These are phyloP conservation scores for Hyaena hyaena DNA, from an alignment of 2,113 vertebrate species.

Conservation along the genomic window DNA sequence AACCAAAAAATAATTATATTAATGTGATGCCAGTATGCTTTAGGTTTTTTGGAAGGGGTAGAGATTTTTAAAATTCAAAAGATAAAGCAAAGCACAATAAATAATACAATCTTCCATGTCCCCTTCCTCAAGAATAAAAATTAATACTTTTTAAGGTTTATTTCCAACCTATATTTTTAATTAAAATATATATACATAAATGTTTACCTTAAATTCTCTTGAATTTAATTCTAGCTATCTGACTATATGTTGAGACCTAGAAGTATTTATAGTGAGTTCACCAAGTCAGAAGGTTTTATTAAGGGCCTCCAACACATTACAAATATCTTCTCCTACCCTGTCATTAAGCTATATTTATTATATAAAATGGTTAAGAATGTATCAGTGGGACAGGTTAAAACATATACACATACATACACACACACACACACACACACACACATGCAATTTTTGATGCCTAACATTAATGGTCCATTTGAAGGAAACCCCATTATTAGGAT, in stretches of 20 bases:
- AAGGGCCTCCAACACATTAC: neutral
- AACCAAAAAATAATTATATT: slow-evolving; percentile 26
- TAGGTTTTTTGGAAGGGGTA: neutral
- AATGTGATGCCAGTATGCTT: neutral
- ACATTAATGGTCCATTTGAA: slow-evolving; percentile 80
- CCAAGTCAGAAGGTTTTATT: neutral
- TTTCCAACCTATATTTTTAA: neutral
- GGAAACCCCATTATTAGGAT: slow-evolving; percentile 65
- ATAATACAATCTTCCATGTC: neutral
- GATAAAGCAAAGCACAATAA: neutral
- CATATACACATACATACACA: neutral
- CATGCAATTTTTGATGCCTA: slow-evolving; percentile 87
- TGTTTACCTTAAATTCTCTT: neutral
- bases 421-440: slow-evolving; percentile 59
- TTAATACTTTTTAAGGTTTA: neutral
- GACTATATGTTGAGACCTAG: neutral
- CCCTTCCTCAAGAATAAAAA: neutral
- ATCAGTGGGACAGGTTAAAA: neutral
- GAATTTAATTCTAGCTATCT: neutral
- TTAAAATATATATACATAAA: neutral
- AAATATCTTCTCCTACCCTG: neutral
- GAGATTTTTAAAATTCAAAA: slow-evolving; percentile 15
- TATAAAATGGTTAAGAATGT: neutral
- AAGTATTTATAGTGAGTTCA: neutral
- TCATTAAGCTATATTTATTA: neutral